Evolutionary conservation across 2,113 vertebrate species (phyloP).

Genomic region (Odocoileus virginianus): DNA sequence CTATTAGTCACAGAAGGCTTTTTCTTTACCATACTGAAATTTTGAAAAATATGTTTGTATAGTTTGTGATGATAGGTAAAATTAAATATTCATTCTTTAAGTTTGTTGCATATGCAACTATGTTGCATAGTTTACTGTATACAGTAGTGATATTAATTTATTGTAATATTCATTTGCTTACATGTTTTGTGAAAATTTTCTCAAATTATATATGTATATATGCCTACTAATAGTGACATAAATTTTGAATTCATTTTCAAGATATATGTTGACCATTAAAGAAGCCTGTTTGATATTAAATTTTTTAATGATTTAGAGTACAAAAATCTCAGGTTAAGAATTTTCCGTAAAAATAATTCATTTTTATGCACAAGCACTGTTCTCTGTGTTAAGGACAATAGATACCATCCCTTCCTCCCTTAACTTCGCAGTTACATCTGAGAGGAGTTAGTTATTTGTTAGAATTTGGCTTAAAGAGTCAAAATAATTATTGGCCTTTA

Average conservation of each 20-base stretch:
- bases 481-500: conserved; percentile 33
- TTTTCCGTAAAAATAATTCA: neutral
- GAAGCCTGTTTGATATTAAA: neutral
- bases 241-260: conserved; percentile 33
- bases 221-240: neutral
- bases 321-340: neutral
- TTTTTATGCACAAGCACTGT: neutral
- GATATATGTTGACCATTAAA: neutral
- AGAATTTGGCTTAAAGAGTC: conserved; percentile 21
- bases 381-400: neutral
- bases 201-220: neutral
- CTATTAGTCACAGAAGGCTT: conserved; percentile 33
- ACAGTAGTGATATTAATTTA: neutral
- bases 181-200: neutral
- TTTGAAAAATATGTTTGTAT: conserved; percentile 22
- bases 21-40: neutral
- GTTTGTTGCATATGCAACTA: neutral
- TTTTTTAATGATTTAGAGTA: neutral
- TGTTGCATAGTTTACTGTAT: neutral
- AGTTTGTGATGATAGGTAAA: neutral
- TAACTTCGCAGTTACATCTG: neutral
- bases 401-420: neutral
- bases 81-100: neutral
- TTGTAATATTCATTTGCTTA: neutral
- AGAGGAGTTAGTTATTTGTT: neutral